Percentiles rank a stretch among this genome's conserved stretches.
phyloP scores from a whole-genome alignment of 2,797 vertebrate species.

The Oreochromis grahami region DNA sequence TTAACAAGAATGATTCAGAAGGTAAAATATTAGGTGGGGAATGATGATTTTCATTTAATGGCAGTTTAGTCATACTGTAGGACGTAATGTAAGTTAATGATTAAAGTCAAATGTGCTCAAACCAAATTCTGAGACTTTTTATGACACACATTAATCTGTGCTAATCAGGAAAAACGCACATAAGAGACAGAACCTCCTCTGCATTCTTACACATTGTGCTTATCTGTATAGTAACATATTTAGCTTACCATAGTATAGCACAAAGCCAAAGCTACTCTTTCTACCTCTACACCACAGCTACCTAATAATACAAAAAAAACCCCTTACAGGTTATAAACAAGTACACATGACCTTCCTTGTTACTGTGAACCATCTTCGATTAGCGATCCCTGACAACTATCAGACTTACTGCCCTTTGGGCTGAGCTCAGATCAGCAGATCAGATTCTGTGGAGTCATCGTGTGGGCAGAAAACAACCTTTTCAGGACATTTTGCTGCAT shows the following conservation, averaged over 20 bases:
- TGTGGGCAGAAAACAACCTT: slow-evolving; percentile 8
- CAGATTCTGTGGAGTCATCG: slow-evolving; percentile 57
- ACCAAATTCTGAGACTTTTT: background rate
- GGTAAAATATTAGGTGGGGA: background rate
- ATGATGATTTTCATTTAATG: background rate
- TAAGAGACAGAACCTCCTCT: background rate
- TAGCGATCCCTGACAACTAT: background rate
- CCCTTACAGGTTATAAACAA: background rate
- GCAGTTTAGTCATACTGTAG: background rate
- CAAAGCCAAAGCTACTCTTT: background rate
- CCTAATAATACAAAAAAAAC: background rate
- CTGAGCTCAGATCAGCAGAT: slow-evolving; percentile 23
- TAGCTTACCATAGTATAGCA: background rate
- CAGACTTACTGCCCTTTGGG: background rate
- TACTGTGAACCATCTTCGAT: background rate
- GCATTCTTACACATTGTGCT: background rate
- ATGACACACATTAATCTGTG: background rate
- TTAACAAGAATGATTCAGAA: slow-evolving; percentile 26
- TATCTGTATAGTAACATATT: background rate
- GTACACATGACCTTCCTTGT: background rate
- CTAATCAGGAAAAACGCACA: background rate
- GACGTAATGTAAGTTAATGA: background rate
- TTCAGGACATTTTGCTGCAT: background rate
- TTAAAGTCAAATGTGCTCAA: background rate
- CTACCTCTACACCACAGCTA: background rate